phyloP scores from a whole-genome alignment of 2,113 vertebrate genomes.

The Ibidorhyncha struthersii region DNA sequence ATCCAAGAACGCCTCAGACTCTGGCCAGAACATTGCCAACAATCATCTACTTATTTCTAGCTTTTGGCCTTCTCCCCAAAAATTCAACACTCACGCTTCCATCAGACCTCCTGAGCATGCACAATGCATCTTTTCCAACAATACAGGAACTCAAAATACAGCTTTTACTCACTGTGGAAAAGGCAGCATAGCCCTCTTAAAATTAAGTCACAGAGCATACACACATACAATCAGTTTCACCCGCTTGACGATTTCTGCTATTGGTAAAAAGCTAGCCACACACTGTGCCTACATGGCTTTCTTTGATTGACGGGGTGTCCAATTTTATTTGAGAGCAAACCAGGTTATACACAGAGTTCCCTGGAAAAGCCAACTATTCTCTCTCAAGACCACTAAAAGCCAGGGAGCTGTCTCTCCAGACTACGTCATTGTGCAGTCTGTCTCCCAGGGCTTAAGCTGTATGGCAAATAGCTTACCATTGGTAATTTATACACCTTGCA shows the following conservation, averaged over 20 bases:
- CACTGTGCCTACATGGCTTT: fast-evolving
- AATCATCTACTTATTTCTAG: neutral
- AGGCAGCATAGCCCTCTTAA: neutral
- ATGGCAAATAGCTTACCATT: neutral
- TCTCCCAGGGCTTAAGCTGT: neutral
- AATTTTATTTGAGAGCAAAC: neutral
- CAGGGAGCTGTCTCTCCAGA: neutral
- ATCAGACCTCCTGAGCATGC: neutral
- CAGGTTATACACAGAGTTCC: neutral
- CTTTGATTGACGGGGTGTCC: no score
- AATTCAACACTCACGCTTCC: neutral
- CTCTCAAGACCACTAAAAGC: neutral
- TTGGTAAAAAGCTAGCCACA: neutral
- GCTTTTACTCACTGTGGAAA: neutral
- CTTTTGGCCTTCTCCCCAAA: neutral
- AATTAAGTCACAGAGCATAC: neutral
- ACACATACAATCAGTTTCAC: neutral
- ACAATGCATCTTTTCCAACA: neutral
- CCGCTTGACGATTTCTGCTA: neutral
- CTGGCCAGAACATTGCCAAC: neutral
- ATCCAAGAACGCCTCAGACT: neutral
- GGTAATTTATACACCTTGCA: neutral
- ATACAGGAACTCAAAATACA: neutral
- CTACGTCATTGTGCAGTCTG: neutral
- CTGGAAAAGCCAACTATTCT: neutral